Evolutionary conservation across 2,797 vertebrate species (phyloP), one percentile per base, ranked within the genome.

Genomic region (Hypotaenidia philippensis): DNA sequence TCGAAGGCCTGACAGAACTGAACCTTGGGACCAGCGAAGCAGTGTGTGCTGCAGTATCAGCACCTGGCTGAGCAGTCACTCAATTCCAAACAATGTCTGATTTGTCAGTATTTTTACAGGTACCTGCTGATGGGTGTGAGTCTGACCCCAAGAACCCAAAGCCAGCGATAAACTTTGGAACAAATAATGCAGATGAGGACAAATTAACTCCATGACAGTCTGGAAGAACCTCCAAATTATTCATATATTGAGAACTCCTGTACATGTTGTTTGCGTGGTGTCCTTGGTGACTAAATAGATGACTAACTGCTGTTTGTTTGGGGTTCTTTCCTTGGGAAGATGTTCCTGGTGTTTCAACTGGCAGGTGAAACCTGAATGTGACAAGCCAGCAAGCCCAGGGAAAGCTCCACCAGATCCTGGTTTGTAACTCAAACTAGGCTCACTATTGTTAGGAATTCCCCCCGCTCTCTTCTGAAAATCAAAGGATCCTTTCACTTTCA

Each of bases 21-120:
- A 32, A 50, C 3, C 53, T 11, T 31, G 20, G 4, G 13, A 52
- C 50, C 1, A 64, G 29, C 7, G n/a, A 21, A 69, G 4, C 18
- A 57, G 31, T 2, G 3, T 41, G 40, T n/a, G 49, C 14, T 53
- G 13, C 44, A 60, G 45, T 14, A 20, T 10, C 45, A 56, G 53
- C 29, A 8, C 18, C 12, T 56, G 77, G 59, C 38, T 45, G 60
- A 18, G 50, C 25, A n/a, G 1, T 21, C 59, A 2, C 18, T 21
- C 29, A 0, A 0, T 8, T 6, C 26, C 25, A 50, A 49, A 9
- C 14, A 8, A 16, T 5, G 32, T 0, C 47, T 61, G 72, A 8
- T 23, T 14, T 65, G 69, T 23, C 83, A 76, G 1, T 14, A 7
- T 22, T 56, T 21, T 60, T 9, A 4, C 80, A 65, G 41, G 41